phyloP scores from a whole-genome alignment of 2,888 invertebrate genomes.

The Ecliptopera silaceata region DNA sequence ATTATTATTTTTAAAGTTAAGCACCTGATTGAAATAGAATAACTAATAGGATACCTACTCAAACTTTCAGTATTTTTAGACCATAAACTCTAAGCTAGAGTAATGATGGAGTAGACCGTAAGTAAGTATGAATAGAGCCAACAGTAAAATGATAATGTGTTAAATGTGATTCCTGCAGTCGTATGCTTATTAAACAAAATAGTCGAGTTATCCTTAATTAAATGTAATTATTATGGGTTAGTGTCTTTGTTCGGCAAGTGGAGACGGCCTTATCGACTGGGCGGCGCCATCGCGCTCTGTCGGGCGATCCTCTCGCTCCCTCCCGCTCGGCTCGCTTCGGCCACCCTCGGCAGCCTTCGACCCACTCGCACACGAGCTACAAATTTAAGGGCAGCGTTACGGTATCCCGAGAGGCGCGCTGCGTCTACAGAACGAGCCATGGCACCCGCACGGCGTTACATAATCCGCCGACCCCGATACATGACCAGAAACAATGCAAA shows the following conservation, averaged over 20 bases:
- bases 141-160: background rate
- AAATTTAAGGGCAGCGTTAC: conserved; percentile 79
- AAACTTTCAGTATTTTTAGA: background rate
- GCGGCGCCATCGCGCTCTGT: conserved; percentile 76
- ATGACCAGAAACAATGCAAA: conserved; percentile 43
- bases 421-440: conserved; percentile 55
- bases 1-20: background rate
- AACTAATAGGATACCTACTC: background rate
- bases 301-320: conserved; percentile 54
- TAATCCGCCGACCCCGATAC: conserved; percentile 50
- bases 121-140: conserved; percentile 1
- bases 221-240: conserved; percentile 82
- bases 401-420: conserved; percentile 65
- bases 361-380: conserved; percentile 59
- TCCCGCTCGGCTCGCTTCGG: conserved; percentile 54
- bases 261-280: conserved; percentile 83
- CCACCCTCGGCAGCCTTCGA: conserved; percentile 57
- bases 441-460: conserved; percentile 59
- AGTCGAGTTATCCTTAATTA: conserved; percentile 77
- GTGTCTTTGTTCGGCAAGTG: conserved; percentile 80
- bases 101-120: conserved; percentile 16
- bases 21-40: background rate
- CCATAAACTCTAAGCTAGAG: conserved; percentile 13
- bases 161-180: background rate
- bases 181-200: conserved; percentile 68